Percentiles rank a stretch among this genome's conserved stretches.
Evolutionary conservation across 2,888 invertebrate genomes (phyloP).

Genomic region (Sinodicranocentrus sp.): DNA sequence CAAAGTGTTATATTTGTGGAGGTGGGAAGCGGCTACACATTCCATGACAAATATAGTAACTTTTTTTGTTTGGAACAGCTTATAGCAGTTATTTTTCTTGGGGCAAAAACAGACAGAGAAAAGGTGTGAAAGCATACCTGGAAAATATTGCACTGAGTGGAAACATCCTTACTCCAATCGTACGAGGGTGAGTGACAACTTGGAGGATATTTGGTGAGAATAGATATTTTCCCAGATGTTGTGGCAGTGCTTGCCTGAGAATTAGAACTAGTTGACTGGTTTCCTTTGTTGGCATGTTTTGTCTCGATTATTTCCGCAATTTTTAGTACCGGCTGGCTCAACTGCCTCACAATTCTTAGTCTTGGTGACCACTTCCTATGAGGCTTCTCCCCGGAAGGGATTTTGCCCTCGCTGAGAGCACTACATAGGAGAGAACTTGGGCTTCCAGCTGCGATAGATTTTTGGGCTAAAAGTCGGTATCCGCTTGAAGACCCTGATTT

Average conservation of each 20-base stretch:
- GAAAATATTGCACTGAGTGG: constrained; percentile 67
- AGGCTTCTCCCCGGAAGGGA: constrained; percentile 14
- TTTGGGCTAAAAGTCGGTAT: neutral
- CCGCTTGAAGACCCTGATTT: constrained; percentile 30
- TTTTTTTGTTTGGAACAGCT: neutral
- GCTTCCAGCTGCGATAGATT: neutral
- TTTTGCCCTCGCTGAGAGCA: neutral
- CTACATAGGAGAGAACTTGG: neutral
- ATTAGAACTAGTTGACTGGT: constrained; percentile 26
- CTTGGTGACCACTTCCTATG: constrained; percentile 54
- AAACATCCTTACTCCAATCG: constrained; percentile 70
- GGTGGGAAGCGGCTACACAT: neutral
- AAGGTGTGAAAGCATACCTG: constrained; percentile 50
- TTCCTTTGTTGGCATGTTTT: neutral
- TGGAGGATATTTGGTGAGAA: constrained; percentile 58
- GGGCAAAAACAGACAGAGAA: neutral
- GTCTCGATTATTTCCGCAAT: constrained; percentile 59
- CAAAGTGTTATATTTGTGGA: neutral
- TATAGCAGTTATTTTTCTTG: neutral
- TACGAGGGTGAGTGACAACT: constrained; percentile 52
- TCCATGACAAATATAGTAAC: neutral
- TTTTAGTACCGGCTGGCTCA: constrained; percentile 60
- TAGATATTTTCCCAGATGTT: neutral
- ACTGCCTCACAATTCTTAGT: constrained; percentile 59
- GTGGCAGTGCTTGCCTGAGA: neutral